These are phyloP conservation scores for Cyaniris semiargus DNA, from an alignment of 2,888 invertebrate genomes.

Conservation along the genomic window DNA sequence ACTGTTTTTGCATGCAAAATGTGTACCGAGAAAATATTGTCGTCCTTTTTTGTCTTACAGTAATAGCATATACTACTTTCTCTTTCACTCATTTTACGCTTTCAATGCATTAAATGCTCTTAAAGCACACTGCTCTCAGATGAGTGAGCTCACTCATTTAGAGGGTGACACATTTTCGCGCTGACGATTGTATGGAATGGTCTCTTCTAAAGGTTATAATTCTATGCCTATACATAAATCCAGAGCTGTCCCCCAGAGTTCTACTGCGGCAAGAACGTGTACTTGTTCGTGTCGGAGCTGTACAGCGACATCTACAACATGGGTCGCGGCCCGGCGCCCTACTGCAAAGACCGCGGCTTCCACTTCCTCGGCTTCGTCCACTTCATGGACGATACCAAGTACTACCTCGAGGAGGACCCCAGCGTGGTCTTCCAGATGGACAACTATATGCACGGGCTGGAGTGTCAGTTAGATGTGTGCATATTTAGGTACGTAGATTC, in stretches of 20 bases:
- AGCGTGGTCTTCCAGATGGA: conserved; percentile 64
- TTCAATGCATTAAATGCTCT: too few species aligned
- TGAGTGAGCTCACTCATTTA: too few species aligned
- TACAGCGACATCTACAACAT: conserved; percentile 73
- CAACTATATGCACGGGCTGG: conserved; percentile 69
- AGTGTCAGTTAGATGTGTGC: conserved; percentile 67
- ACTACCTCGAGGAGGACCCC: conserved; percentile 68
- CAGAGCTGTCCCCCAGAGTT: conserved; percentile 65
- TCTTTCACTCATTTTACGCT: too few species aligned
- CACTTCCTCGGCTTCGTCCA: conserved; percentile 71
- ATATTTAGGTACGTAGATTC: conserved; percentile 59
- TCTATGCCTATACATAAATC: too few species aligned
- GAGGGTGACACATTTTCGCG: too few species aligned
- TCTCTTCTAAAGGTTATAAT: too few species aligned
- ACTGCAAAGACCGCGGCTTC: conserved; percentile 63
- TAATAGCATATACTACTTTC: too few species aligned
- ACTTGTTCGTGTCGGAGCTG: conserved; percentile 67
- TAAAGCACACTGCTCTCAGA: too few species aligned
- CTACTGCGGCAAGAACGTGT: conserved; percentile 71
- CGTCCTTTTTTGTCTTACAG: too few species aligned
- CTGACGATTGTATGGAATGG: too few species aligned
- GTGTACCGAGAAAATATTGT: too few species aligned
- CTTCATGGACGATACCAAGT: conserved; percentile 62
- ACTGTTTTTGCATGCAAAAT: too few species aligned
- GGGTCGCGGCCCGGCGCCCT: conserved; percentile 62